Percentiles rank a stretch among this genome's conserved stretches.
phyloP scores from a whole-genome alignment of 2,797 vertebrate species.

The Notolepis coatsorum region DNA sequence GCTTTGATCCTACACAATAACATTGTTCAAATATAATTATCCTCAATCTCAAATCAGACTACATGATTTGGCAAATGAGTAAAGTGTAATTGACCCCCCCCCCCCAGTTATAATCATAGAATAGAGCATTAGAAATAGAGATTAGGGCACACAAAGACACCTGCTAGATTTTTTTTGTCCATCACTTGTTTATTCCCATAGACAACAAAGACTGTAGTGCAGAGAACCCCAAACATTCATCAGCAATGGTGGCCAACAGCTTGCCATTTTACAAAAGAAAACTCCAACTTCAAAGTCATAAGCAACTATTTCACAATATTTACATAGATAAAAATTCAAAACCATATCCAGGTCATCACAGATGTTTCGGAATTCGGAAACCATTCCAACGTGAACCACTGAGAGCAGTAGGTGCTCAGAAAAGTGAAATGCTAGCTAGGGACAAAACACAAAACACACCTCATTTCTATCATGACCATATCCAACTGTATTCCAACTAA shows the following conservation, averaged over 20 bases:
- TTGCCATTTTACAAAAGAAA: constrained; percentile 53
- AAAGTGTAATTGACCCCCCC: no score
- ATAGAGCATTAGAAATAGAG: no score
- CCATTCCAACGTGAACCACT: constrained; percentile 40
- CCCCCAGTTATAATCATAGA: no score
- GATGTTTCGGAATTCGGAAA: constrained; percentile 44
- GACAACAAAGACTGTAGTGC: constrained; percentile 68
- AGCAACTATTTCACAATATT: constrained; percentile 76
- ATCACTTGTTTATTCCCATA: constrained; percentile 76
- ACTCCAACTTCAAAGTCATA: constrained; percentile 54
- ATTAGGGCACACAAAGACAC: no score
- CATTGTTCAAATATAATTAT: neutral
- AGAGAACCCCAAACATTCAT: constrained; percentile 73
- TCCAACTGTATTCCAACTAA: constrained; percentile 26
- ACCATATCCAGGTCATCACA: constrained; percentile 30
- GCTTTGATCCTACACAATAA: constrained; percentile 2
- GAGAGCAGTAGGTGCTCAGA: constrained; percentile 36
- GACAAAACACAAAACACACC: constrained; percentile 41
- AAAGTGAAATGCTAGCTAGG: constrained; percentile 36
- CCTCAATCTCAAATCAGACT: neutral
- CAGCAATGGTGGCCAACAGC: constrained; percentile 51
- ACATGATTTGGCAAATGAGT: no score
- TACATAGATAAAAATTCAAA: constrained; percentile 68
- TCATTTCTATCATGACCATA: constrained; percentile 29
- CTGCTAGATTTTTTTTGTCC: no score